Percentiles rank a stretch among this genome's conserved stretches.
Evolutionary conservation across 2,888 invertebrate genomes (phyloP).

Genomic region (Cryptocephalus moraei): DNA sequence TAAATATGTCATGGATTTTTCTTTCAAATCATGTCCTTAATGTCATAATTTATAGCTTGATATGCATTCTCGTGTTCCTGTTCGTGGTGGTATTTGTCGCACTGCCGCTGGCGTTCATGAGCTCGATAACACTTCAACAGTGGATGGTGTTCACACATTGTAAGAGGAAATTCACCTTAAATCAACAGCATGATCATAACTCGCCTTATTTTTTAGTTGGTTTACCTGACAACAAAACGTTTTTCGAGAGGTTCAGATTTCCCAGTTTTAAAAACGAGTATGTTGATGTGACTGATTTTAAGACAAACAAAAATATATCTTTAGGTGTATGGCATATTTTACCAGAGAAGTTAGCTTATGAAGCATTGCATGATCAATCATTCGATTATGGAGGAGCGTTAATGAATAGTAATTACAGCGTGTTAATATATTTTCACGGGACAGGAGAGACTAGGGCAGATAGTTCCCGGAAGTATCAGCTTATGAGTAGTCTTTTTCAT

Average conservation of each 20-base stretch:
- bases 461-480: constrained; percentile 57
- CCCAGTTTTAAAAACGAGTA: constrained; percentile 59
- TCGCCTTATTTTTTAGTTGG: constrained; percentile 16
- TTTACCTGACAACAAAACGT: constrained; percentile 16
- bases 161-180: constrained; percentile 40
- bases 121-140: constrained; percentile 56
- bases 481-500: constrained; percentile 47
- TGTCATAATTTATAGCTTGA: constrained; percentile 12
- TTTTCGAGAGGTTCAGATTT: constrained; percentile 38
- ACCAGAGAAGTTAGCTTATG: constrained; percentile 52
- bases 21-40: too few species aligned
- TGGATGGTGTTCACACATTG: constrained; percentile 64
- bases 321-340: constrained; percentile 69
- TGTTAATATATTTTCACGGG: constrained; percentile 35
- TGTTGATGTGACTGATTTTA: constrained; percentile 37
- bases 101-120: constrained; percentile 60
- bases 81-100: constrained; percentile 53
- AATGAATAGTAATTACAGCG: constrained; percentile 34
- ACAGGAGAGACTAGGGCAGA: constrained; percentile 31
- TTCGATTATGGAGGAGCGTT: constrained; percentile 46
- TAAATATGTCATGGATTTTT: constrained; percentile 3
- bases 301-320: constrained; percentile 21
- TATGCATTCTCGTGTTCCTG: constrained; percentile 24
- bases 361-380: constrained; percentile 35
- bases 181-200: neutral